phyloP scores from a whole-genome alignment of 2,113 vertebrate genomes.

The Gorsachius goisagi region DNA sequence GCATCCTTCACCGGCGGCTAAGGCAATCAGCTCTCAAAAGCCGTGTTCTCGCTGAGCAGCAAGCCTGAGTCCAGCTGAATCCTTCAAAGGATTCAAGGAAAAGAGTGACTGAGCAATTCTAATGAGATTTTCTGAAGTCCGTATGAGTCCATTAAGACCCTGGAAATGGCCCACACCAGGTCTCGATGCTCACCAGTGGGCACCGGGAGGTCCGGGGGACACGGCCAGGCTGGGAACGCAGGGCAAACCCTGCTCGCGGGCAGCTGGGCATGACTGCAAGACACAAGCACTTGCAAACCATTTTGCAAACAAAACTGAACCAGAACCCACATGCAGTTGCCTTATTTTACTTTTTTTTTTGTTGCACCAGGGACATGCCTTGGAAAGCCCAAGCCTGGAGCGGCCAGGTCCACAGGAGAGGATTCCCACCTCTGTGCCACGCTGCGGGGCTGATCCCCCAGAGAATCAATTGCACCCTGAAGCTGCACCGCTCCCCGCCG shows the following conservation, averaged over 20 bases:
- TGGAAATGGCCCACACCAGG: background rate
- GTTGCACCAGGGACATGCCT: too few relatives aligned
- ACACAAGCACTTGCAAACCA: background rate
- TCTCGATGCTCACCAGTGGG: background rate
- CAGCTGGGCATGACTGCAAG: background rate
- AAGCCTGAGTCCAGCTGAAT: background rate
- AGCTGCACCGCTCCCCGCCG: background rate
- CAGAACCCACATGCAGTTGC: fast-evolving
- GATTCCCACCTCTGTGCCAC: background rate
- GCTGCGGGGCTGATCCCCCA: fast-evolving
- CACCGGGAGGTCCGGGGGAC: background rate
- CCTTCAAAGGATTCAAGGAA: background rate
- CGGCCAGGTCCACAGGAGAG: background rate
- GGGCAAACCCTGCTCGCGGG: fast-evolving
- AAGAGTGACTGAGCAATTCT: background rate
- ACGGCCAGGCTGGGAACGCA: background rate
- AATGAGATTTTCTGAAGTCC: background rate
- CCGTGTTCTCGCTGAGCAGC: background rate
- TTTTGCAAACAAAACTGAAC: background rate
- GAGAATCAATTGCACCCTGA: fast-evolving
- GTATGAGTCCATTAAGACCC: background rate
- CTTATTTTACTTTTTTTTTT: background rate
- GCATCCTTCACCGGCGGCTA: background rate
- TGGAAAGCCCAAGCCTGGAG: background rate
- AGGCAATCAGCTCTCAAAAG: background rate